Percentiles rank a stretch among this genome's conserved stretches.
Conservation (phyloP, 2,113 vertebrate species). For the Phylloscopus trochiloides region DNA sequence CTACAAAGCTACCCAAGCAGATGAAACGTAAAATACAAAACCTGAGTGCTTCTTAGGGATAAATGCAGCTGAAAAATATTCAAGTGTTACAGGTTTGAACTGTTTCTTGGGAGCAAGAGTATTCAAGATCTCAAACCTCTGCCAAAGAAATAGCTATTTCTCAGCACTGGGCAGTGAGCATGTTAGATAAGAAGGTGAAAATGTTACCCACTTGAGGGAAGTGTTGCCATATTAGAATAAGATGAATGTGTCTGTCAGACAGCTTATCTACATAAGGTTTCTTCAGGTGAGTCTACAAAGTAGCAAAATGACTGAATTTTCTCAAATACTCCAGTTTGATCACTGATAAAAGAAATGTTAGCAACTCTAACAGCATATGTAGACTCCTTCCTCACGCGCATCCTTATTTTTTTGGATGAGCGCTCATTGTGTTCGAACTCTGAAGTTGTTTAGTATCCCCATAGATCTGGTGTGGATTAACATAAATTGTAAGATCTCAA, state of each 20-base stretch:
- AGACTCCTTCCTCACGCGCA: background rate
- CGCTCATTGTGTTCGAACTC: background rate
- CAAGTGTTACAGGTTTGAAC: background rate
- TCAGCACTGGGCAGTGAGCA: background rate
- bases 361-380: background rate
- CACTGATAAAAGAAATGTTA: background rate
- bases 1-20: background rate
- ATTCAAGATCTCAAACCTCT: background rate
- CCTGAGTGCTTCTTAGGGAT: background rate
- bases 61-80: background rate
- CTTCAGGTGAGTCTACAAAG: background rate
- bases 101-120: background rate
- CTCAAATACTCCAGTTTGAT: background rate
- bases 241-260: background rate
- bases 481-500: background rate
- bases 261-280: background rate
- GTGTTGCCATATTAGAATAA: background rate
- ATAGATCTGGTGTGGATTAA: background rate
- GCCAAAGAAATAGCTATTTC: background rate
- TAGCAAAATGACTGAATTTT: background rate
- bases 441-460: background rate
- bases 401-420: background rate
- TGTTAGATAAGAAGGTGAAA: background rate
- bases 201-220: background rate
- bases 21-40: background rate